Conservation (phyloP, 2,797 vertebrate species). For the Tauraco hartlaubi region DNA sequence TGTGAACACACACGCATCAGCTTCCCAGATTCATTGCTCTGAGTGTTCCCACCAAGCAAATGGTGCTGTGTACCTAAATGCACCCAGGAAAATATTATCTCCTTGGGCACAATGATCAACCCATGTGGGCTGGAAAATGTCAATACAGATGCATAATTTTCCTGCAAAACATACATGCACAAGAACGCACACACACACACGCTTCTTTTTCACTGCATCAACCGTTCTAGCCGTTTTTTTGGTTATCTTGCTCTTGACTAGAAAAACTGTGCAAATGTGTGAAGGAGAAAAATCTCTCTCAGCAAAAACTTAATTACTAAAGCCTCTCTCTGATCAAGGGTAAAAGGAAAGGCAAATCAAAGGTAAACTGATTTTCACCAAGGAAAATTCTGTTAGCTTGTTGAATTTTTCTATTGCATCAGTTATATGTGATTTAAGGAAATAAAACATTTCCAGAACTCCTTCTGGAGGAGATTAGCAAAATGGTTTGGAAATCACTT, state of each 20-base stretch:
- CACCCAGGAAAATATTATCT: neutral
- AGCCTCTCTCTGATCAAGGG: neutral
- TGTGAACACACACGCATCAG: neutral
- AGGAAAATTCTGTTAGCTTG: neutral
- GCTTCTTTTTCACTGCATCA: neutral
- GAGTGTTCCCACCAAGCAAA: neutral
- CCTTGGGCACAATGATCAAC: neutral
- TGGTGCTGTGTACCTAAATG: neutral
- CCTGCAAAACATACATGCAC: neutral
- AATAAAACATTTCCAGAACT: neutral
- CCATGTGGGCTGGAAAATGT: neutral
- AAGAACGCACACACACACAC: accelerated
- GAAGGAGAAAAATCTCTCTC: neutral
- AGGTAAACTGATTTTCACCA: neutral
- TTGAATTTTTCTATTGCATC: neutral
- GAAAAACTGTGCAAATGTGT: neutral
- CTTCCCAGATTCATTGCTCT: neutral
- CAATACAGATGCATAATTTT: neutral
- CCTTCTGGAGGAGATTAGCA: neutral
- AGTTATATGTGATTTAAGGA: neutral
- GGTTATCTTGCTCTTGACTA: neutral
- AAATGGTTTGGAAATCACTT: neutral
- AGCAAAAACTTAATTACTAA: neutral
- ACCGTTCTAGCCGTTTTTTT: neutral
- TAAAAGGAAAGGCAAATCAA: neutral